phyloP scores from a whole-genome alignment of 2,888 invertebrate species.

The Disparrhopalites patrizii region DNA sequence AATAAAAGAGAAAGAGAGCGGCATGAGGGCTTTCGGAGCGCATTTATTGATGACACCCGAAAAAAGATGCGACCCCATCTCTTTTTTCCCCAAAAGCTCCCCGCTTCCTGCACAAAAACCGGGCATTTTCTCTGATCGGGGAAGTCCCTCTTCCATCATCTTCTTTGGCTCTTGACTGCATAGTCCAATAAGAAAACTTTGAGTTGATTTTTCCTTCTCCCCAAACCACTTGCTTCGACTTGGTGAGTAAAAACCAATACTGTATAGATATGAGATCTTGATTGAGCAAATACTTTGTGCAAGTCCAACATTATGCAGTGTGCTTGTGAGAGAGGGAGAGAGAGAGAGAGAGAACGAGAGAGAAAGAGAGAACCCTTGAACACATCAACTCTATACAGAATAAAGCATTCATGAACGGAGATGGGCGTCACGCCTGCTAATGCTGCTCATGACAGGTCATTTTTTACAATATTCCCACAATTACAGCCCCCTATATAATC shows the following conservation, averaged over 20 bases:
- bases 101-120: not conserved
- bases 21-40: not conserved
- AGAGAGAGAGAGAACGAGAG: conserved; percentile 11
- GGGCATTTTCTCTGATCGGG: too few species aligned
- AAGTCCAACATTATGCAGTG: not conserved
- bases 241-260: too few species aligned
- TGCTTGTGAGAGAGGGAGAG: not conserved
- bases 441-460: conserved; percentile 47
- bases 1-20: too few species aligned
- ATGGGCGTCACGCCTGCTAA: conserved; percentile 46
- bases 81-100: conserved; percentile 4
- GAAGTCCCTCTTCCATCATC: too few species aligned
- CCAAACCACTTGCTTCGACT: too few species aligned
- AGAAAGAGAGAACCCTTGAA: conserved; percentile 18
- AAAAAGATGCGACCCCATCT: conserved; percentile 5
- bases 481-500: conserved; percentile 28
- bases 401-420: conserved; percentile 46
- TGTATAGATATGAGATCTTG: too few species aligned
- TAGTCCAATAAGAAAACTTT: too few species aligned
- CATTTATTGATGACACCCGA: conserved; percentile 21
- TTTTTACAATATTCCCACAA: conserved; percentile 43
- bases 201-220: too few species aligned
- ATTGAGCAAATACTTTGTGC: not conserved
- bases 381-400: conserved; percentile 29
- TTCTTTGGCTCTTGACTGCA: too few species aligned